Base-by-base conservation (phyloP, 2,888 invertebrate species). In the Antheraea yamamai region DNA sequence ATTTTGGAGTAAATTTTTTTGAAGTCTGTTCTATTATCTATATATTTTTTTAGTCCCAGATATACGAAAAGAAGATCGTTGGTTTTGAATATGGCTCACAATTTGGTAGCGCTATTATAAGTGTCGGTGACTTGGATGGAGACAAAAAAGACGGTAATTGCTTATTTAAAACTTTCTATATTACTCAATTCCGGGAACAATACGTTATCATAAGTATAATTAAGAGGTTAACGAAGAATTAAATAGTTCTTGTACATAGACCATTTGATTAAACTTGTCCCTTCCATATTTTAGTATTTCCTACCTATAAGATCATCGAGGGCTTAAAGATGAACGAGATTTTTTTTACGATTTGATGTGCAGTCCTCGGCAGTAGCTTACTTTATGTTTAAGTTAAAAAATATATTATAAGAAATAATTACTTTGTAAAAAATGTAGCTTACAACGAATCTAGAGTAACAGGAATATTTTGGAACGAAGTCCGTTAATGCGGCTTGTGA, bases 91-190 rank as follows among this genome's bases (percentile, higher is more conserved):
- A 61, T 6, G 78, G 79, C 6, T 78, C 81, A 4, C 74, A 76
- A 52, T 87, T 87, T 73, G 87, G 87, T 6, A 83, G 82, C 71
- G 82, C 87, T 1, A 86, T 88, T 18, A 75, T 78, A 16, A 83
- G 39, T 30, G 74, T 87, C 3, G 85, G 84, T 0, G 88, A 88
- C 61, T 66, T 85, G 26, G 85, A 87, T 68, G 77, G 79, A 0
- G 88, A 88, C 64, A 12, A 61, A 0, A 74, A 10, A 23, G 84
- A 87, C 74, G 88, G 88, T 88, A 79, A 76, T 73, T 61, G 10
- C 71, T 35, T 26, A 47, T 64, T 35, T 72, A 52, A 16, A 58
- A 16, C 7, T 16, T 4, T 12, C 8, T 39, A 66, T 26, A 66
- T 3, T 6, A 66, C 20, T 26, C 6, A 66, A 4, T 30, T 14